phyloP scores from a whole-genome alignment of 2,888 invertebrate genomes.

The Ernsta delagoae region DNA sequence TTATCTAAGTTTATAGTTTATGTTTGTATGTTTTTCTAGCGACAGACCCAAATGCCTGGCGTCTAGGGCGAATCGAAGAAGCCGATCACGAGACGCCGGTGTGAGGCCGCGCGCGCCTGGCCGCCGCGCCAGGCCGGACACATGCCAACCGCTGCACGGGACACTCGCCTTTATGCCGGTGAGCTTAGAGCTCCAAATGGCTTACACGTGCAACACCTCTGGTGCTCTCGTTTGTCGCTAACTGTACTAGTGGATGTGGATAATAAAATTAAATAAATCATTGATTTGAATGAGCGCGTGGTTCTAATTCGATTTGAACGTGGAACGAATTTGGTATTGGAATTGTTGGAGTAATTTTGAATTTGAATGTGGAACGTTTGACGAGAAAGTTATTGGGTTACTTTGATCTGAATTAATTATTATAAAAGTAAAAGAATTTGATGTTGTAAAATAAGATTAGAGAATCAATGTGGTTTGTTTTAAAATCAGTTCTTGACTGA shows the following conservation, averaged over 20 bases:
- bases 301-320: slow-evolving; percentile 17
- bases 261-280: background rate
- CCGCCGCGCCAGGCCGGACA: slow-evolving; percentile 57
- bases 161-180: slow-evolving; percentile 19
- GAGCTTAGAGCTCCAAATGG: slow-evolving; percentile 7
- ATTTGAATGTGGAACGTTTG: slow-evolving; percentile 14
- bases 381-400: background rate
- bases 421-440: background rate
- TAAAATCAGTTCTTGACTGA: slow-evolving; percentile 8
- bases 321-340: slow-evolving; percentile 19
- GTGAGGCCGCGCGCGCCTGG: slow-evolving; percentile 83
- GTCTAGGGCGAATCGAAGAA: slow-evolving; percentile 92
- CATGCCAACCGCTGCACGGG: slow-evolving; percentile 43
- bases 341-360: slow-evolving; percentile 7
- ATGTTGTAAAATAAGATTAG: background rate
- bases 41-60: slow-evolving; percentile 92
- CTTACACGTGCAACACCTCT: slow-evolving; percentile 7
- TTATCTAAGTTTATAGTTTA: too few species aligned
- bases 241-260: slow-evolving; percentile 5
- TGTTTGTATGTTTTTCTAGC: slow-evolving; percentile 64
- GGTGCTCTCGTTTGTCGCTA: slow-evolving; percentile 24
- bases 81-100: slow-evolving; percentile 93
- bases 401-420: slow-evolving; percentile 6
- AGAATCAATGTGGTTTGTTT: slow-evolving; percentile 2
- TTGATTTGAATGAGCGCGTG: slow-evolving; percentile 13